A percentile compares a stretch with the other conserved stretches of the same genome.
Conservation (phyloP, 2,888 invertebrate species). For the Sminthurides aquaticus region DNA sequence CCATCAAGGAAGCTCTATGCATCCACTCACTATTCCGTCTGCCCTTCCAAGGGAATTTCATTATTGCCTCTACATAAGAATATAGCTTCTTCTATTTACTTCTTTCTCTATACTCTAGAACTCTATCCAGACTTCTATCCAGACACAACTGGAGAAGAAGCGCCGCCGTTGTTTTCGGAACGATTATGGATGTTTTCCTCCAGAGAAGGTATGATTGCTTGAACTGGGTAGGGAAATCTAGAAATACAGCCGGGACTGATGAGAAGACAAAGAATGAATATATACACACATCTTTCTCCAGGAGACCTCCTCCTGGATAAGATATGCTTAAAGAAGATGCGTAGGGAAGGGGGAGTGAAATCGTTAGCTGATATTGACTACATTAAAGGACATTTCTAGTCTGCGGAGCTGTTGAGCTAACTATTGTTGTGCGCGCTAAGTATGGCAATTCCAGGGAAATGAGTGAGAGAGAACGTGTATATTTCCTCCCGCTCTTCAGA, state of each 20-base stretch:
- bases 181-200: too few relatives aligned
- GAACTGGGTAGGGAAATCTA: too few relatives aligned
- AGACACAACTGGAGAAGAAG: background rate
- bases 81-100: too few relatives aligned
- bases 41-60: background rate
- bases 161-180: background rate
- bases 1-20: background rate
- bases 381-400: constrained; percentile 9
- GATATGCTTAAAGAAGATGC: background rate
- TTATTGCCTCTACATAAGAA: too few relatives aligned
- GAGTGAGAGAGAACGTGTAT: background rate
- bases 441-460: constrained; percentile 6
- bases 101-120: too few relatives aligned
- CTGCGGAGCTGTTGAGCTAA: background rate
- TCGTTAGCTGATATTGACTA: background rate
- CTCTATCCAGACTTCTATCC: too few relatives aligned
- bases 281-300: background rate
- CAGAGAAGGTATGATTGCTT: too few relatives aligned
- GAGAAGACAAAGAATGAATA: background rate
- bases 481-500: background rate
- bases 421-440: constrained; percentile 12
- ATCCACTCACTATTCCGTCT: background rate
- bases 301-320: background rate
- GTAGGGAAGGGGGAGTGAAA: background rate
- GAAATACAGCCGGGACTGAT: too few relatives aligned